Base-by-base conservation (phyloP, 2,113 vertebrate genomes). In the Callospermophilus lateralis region DNA sequence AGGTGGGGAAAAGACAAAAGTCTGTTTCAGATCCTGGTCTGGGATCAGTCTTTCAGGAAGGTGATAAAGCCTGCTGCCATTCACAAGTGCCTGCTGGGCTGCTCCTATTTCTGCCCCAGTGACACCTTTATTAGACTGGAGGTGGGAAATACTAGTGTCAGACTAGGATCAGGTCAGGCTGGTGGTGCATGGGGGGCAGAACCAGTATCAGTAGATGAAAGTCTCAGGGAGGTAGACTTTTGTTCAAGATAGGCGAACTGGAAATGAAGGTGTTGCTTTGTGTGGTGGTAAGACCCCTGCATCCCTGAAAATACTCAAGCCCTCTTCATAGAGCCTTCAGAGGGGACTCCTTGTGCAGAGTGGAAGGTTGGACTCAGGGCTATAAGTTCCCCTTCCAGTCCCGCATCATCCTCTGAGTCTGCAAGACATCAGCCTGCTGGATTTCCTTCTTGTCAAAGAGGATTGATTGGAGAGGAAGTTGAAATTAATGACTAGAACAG, bases 371-470 rank as follows among this genome's bases (percentile, higher is more conserved):
- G 72, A 42, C 28, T 85, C 34, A 83, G 68, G 32, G 26, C 37
- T 42, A 28, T 5, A 45, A 78, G 67, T 26, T 85, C 34, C 51
- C 20, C 26, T 81, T 92, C 42, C 8, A 45, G 79, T 30, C 28
- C 53, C 34, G n/a, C 4, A 78, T 79, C 30, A 15, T 83, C 45
- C 55, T 63, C 2, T 51, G 85, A 81, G n/a, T 93, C 68, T 84
- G 16, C 22, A 48, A 68, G 6, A 70, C 32, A 24, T 84, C 34
- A 90, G 42, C 28, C 65, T 30, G 48, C 74, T 91, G 26, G n/a
- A 30, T 90, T 95, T 74, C 58, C 26, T 84, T n/a, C 34, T 53
- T 93, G 61, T 89, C 53, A 81, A 42, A 95, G 37, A 72, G 78
- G 68, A 78, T 45, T 39, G 68, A 95, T 93, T 65, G 22, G 4